These are phyloP conservation scores for Bradysia coprophila DNA, from an alignment of 1,140 invertebrate species.

Conservation along the genomic window DNA sequence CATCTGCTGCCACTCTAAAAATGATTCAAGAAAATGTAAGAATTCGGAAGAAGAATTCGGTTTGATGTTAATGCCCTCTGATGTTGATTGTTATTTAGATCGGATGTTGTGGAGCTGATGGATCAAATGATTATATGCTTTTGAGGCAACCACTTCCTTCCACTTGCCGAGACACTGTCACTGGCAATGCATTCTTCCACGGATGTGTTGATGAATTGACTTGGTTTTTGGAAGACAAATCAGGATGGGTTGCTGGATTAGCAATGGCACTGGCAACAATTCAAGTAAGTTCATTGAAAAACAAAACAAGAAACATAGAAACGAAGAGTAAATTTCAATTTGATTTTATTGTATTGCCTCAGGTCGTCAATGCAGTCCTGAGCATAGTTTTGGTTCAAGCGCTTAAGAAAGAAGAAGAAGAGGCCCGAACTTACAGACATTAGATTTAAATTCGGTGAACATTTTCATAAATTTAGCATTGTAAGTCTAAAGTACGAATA, in stretches of 20 bases:
- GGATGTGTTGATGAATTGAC: conserved; percentile 72
- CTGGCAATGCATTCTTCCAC: conserved; percentile 71
- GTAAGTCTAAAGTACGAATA: too few relatives aligned
- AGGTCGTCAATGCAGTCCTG: conserved; percentile 45
- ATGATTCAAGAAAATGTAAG: conserved; percentile 74
- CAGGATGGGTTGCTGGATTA: conserved; percentile 66
- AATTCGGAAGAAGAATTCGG: conserved; percentile 2
- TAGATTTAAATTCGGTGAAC: too few relatives aligned
- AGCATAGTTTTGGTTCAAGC: conserved; percentile 46
- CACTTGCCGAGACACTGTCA: conserved; percentile 68
- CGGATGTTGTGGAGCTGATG: conserved; percentile 69
- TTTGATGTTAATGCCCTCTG: neutral
- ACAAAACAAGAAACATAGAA: conserved; percentile 1
- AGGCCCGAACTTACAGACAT: conserved; percentile 28
- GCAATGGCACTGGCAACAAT: conserved; percentile 51
- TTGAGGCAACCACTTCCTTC: conserved; percentile 56
- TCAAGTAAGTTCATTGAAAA: conserved; percentile 34
- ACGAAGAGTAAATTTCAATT: conserved; percentile 3
- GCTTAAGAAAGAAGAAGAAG: conserved; percentile 49
- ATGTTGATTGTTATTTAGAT: conserved; percentile 32
- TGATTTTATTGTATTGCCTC: conserved; percentile 12
- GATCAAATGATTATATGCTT: conserved; percentile 57
- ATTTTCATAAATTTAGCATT: too few relatives aligned
- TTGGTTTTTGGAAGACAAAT: conserved; percentile 63
- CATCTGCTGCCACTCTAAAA: conserved; percentile 42